These are phyloP conservation scores for Sceloporus tristichus DNA, from an alignment of 2,113 vertebrate species.

Conservation along the genomic window DNA sequence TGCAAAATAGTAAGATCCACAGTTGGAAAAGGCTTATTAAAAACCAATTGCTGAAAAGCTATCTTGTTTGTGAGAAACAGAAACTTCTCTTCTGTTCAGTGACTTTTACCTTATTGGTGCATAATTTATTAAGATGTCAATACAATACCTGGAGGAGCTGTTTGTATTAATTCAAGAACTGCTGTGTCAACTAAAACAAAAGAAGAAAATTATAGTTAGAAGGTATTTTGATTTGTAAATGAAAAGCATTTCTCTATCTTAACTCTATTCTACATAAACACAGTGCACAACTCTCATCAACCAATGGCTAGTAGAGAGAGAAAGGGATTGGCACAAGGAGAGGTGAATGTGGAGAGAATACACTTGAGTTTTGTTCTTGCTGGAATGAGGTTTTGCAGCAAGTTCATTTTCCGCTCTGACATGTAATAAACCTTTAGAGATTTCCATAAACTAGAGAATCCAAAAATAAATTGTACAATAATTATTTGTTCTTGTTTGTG, in stretches of 20 bases:
- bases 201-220: slow-evolving; percentile 49
- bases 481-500: not conserved
- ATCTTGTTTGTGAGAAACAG: not conserved
- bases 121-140: slow-evolving; percentile 21
- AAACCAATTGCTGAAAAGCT: not conserved
- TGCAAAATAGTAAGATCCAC: not conserved
- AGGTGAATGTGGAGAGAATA: no score
- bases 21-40: not conserved
- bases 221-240: slow-evolving; percentile 1
- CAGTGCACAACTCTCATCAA: slow-evolving; percentile 3
- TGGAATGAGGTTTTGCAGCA: not conserved
- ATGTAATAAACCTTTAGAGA: slow-evolving; percentile 30
- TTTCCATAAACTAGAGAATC: not conserved
- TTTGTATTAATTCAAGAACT: slow-evolving; percentile 89
- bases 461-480: not conserved
- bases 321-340: no score
- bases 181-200: slow-evolving; percentile 85
- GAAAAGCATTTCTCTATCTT: not conserved
- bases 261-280: not conserved
- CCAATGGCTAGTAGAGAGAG: not conserved
- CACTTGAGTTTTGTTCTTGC: slow-evolving; percentile 12
- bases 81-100: not conserved
- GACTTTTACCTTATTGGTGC: not conserved
- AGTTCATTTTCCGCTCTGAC: not conserved
- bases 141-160: slow-evolving; percentile 86